Base-by-base conservation (phyloP, 2,888 invertebrate species). In the Heliconius charithonia region DNA sequence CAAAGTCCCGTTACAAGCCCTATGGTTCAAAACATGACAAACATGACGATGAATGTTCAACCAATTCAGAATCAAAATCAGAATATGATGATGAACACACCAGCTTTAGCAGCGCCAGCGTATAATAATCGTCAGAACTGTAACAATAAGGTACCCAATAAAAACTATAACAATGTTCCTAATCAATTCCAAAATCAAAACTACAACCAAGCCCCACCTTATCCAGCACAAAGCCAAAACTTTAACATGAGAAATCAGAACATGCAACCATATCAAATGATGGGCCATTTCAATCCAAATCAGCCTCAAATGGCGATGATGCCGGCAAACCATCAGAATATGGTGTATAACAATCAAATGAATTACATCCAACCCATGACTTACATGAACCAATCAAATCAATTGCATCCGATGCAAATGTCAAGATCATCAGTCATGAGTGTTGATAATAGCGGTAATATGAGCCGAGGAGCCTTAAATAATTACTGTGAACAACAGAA, bases 401-500 rank as follows among this genome's bases (percentile, higher is more conserved):
- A 92, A 79, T 91, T 93, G 86, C 90, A 94, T 84, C 91, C 89
- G 2, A 83, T 93, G 84, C 94, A 94, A 85, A 91, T 94, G 90
- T 95, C 94, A 0, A 89, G 94, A 79, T 94, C 94, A 4, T 95
- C 95, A 0, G 86, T 93, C 73, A 95, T 95, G 95, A 95, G 95
- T 78, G 94, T 94, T 0, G 94, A 95, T 79, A 94, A 92, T 83
- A 94, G 93, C 78, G 93, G 91, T 0, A 93, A 92, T 78, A 92
- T 93, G 90, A 90, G 87, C 80, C 86, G 94, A 79, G 93, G 93
- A 1, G 87, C 88, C 0, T 89, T 94, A 87, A 92, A 91, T 80
- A 92, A 89, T 80, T 94, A 91, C 77, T 92, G 92, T 70, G 94
- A 93, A 72, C 92, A 90, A 66, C 89, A 89, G 71, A 90, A 85